Percentiles rank a stretch among this genome's conserved stretches.
These are phyloP conservation scores for Dasyornis broadbenti DNA, from an alignment of 2,113 vertebrate genomes.

Conservation along the genomic window DNA sequence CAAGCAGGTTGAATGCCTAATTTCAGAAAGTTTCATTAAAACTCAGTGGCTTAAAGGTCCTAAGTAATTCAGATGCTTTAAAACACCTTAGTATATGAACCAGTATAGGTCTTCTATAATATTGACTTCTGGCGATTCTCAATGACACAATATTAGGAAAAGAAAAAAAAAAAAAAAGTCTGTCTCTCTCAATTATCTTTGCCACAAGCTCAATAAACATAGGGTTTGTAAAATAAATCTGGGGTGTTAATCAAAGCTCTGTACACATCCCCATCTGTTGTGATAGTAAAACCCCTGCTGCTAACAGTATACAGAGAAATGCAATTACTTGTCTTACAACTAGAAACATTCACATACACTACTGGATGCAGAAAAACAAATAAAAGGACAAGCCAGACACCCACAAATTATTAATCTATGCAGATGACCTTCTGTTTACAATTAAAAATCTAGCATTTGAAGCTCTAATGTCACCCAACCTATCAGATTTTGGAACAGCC, in stretches of 20 bases:
- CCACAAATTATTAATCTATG: conserved; percentile 27
- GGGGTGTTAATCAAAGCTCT: conserved; percentile 17
- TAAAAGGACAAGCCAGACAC: background rate
- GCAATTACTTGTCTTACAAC: conserved; percentile 1
- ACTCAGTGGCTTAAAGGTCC: background rate
- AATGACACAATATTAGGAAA: background rate
- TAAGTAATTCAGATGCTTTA: background rate
- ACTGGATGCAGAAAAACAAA: background rate
- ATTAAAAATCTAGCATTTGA: background rate
- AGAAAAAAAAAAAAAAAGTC: background rate
- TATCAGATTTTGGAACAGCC: background rate
- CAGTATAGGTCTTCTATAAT: background rate
- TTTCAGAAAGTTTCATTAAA: background rate
- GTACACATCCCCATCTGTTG: conserved; percentile 27
- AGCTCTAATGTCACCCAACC: background rate
- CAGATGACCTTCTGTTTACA: conserved; percentile 1
- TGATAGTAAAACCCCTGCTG: background rate
- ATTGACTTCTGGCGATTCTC: background rate
- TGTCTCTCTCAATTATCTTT: background rate
- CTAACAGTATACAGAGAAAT: background rate
- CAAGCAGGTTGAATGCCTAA: background rate
- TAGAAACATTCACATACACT: conserved; percentile 1
- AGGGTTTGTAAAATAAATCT: conserved; percentile 9
- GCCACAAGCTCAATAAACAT: background rate
- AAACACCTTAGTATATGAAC: background rate